Base-by-base conservation (phyloP, 2,797 vertebrate species). In the Dendrocincla fuliginosa region DNA sequence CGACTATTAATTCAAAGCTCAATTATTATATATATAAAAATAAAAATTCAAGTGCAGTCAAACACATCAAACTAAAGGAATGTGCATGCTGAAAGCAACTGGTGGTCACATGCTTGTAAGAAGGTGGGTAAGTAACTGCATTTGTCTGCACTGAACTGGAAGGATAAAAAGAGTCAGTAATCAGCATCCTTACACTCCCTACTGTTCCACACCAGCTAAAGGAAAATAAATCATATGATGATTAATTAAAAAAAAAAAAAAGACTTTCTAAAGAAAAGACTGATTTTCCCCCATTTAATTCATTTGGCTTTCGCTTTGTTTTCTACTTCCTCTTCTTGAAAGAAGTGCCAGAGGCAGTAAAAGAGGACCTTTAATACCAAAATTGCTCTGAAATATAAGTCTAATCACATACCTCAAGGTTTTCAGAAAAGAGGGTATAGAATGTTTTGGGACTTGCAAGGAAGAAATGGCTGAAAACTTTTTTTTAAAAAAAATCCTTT, bases 321-420 rank as follows among this genome's bases (percentile, higher is more conserved):
- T 92, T 70, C 42, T 87, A 32, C 30, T 77, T 73, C 16, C 6
- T 76, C 25, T 89, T 57, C 33, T 75, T 67, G 68, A 92, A 85
- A 64, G 49, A 87, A 83, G 12, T 56, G 78, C 64, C 67, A 93
- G 67, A 84, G 63, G 81, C 75, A 81, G 52, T 61, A 52, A 71
- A 87, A 22, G 5, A 95, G 50, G 50, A 60, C 30, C 33, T 89
- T 95, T 60, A 89, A 87, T 50, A 93, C 19, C 27, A 75, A 89
- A 90, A 83, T 92, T 90, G 77, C 52, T 37, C 75, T 61, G 42
- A 90, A 88, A 93, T 78, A 19, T 76, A 87, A 79, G 52, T 79
- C 87, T 74, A 92, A 92, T 91, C 64, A 84, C 41, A 78, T 5
- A 87, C 37, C 41, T 84, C 52, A 77, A 84, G 18, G 16, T 63